These are phyloP conservation scores for Tridacna crocea DNA, from an alignment of 2,888 invertebrate species.

Conservation along the genomic window DNA sequence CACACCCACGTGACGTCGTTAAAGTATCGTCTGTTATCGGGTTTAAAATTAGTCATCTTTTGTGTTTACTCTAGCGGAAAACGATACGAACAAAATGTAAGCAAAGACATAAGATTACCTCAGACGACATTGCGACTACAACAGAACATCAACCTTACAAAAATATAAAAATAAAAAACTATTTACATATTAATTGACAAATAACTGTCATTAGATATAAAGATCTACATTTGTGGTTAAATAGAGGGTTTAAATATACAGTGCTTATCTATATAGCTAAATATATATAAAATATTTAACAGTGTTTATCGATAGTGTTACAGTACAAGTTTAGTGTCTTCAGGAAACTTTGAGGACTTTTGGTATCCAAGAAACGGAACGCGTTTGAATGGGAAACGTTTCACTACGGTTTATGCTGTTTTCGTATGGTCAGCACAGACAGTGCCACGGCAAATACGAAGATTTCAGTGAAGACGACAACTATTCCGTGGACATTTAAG, in stretches of 20 bases:
- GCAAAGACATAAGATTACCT: not conserved
- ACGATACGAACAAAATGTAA: slow-evolving; percentile 13
- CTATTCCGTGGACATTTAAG: slow-evolving; percentile 14
- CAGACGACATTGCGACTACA: not conserved
- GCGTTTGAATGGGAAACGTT: slow-evolving; percentile 35
- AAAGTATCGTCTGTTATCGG: slow-evolving; percentile 12
- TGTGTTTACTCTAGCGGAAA: slow-evolving; percentile 31
- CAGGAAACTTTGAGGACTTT: no score
- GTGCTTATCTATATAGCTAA: no score
- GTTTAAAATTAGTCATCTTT: slow-evolving; percentile 25
- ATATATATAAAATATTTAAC: no score
- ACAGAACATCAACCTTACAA: no score
- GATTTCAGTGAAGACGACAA: slow-evolving; percentile 55
- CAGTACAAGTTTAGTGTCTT: no score
- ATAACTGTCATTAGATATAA: no score
- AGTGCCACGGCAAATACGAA: slow-evolving; percentile 16
- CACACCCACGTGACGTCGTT: slow-evolving; percentile 39
- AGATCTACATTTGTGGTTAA: no score
- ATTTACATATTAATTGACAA: no score
- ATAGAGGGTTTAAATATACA: no score
- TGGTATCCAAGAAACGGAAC: no score
- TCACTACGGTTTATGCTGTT: slow-evolving; percentile 25
- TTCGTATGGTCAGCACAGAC: slow-evolving; percentile 33
- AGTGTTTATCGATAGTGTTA: no score
- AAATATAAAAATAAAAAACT: no score